Base-by-base conservation (phyloP, 2,888 invertebrate species). In the Prosopocoilus inquinatus region DNA sequence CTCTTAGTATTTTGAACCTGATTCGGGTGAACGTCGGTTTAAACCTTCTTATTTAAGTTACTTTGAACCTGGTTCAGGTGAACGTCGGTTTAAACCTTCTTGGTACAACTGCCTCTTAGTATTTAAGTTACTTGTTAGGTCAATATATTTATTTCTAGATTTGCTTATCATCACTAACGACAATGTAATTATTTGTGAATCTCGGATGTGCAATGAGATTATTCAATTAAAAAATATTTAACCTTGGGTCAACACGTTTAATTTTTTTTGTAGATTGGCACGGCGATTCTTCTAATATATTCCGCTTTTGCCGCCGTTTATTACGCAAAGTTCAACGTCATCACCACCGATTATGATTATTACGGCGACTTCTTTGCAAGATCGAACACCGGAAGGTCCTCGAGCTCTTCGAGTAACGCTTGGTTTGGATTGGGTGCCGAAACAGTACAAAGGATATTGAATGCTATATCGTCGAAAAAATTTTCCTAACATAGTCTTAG, bases 261-360 rank as follows among this genome's bases (percentile, higher is more conserved):
- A 2, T 16, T 32, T 65, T 59, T 60, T 61, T 80, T 82, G 63
- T 80, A 92, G 91, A 81, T 92, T 45, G 88, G 88, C 70, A 92
- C 92, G 5, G 91, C 91, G 0, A 83, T 86, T 3, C 79, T 92
- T 39, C 82, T 92, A 32, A 85, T 91, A 64, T 92, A 92, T 79
- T 91, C 91, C 53, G 90, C 90, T 51, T 84, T 92, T 67, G 91
- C 92, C 1, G 92, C 92, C 53, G 88, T 91, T 70, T 91, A 91
- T 77, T 92, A 91, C 77, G 91, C 92, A 50, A 91, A 91, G 76
- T 90, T 91, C 73, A 91, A 91, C 77, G 90, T 91, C 46, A 82
- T 90, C 57, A 81, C 88, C n/a, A 85, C 87, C 52, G 89, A 90
- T 75, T 88, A 88, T 73, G 87, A 87, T 67, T 81, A 83, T 72